phyloP scores from a whole-genome alignment of 2,797 vertebrate genomes.

The Pseudochaenichthys georgianus region DNA sequence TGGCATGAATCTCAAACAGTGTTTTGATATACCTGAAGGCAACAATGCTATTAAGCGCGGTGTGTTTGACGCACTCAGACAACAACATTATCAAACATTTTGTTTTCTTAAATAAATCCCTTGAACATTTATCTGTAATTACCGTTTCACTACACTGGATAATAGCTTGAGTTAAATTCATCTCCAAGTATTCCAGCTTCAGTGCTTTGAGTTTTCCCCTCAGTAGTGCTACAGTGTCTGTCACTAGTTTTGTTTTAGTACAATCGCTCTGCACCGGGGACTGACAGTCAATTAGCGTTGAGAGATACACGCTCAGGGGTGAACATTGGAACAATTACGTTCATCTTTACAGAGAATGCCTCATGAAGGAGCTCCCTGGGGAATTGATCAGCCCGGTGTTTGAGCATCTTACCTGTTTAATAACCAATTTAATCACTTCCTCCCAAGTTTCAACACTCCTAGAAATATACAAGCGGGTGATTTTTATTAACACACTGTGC shows the following conservation, averaged over 20 bases:
- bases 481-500: constrained; percentile 78
- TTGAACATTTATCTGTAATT: constrained; percentile 54
- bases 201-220: constrained; percentile 39
- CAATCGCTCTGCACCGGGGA: constrained; percentile 36
- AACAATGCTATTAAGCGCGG: constrained; percentile 18
- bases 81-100: constrained; percentile 45
- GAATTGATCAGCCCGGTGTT: constrained; percentile 73
- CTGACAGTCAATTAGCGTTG: constrained; percentile 49
- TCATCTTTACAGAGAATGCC: constrained; percentile 61
- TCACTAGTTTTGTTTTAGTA: constrained; percentile 47
- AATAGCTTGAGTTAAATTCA: constrained; percentile 61
- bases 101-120: constrained; percentile 61
- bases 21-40: constrained; percentile 41
- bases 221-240: constrained; percentile 33
- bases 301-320: constrained; percentile 38
- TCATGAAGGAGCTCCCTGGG: constrained; percentile 54
- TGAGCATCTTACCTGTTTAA: constrained; percentile 82
- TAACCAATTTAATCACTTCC: constrained; percentile 82
- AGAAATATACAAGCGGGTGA: constrained; percentile 70
- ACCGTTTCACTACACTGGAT: constrained; percentile 47
- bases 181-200: constrained; percentile 43
- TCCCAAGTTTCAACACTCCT: constrained; percentile 75
- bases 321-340: constrained; percentile 65
- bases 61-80: constrained; percentile 42
- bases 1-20: constrained; percentile 30